Base-by-base conservation (phyloP, 2,113 vertebrate species). In the Megaceryle torquata region DNA sequence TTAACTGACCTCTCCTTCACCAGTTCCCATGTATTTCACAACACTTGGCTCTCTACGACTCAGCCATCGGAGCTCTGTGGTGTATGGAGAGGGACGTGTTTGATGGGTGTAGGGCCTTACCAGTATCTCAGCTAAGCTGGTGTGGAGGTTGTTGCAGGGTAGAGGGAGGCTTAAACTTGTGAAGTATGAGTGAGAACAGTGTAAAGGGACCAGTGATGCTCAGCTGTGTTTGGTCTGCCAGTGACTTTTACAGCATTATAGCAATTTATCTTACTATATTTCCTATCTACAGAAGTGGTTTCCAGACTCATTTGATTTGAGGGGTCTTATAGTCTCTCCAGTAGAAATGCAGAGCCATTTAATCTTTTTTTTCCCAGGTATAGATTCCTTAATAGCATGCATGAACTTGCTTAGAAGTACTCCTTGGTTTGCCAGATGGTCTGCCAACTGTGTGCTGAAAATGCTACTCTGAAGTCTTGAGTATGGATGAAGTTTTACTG, bases 1-100 rank as follows among this genome's bases (percentile, higher is more conserved):
- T 85, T 70, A 79, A n/a, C 39, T 50, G 35, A 25, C 16, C 11
- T 71, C 29, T 59, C 79, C 76, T 81, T 61, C 69, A 84, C 16
- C 39, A 51, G 46, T 76, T 75, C n/a, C 51, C 13, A 14, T 56
- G 24, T 67, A 46, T 87, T 86, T 92, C 59, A 54, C 37, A 91
- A 35, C 43, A 64, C 33, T 71, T 79, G 10, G 11, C 20, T 93
- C 21, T 24, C 71, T 86, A 6, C 48, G 65, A 57, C 7, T 60
- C 54, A 51, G 5, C 57, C 41, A 6, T 78, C 44, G 63, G 54
- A 35, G 37, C 41, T 72, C 41, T 53, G 5, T 17, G 3, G n/a
- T 43, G 28, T 43, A 61, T 0, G 0, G 60, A 31, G 9, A 43
- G 54, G 75, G 21, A 43, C 26, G 12, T 2, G 2, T 41, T 56